phyloP scores from a whole-genome alignment of 2,888 invertebrate species.

The Drosophila paranaensis region DNA sequence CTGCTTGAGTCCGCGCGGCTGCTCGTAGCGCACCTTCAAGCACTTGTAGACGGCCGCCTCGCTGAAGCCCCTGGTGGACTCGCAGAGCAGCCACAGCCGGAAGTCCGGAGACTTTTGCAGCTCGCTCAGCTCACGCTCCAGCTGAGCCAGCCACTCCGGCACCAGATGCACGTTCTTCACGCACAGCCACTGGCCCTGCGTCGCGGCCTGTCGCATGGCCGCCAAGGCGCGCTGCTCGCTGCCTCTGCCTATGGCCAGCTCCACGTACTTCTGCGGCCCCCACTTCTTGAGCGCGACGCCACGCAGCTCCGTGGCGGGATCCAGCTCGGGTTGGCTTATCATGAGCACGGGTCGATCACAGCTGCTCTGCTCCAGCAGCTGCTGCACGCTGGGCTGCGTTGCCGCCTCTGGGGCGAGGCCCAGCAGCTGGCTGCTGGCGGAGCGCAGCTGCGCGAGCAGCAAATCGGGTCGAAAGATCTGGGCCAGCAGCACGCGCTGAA shows the following conservation, averaged over 20 bases:
- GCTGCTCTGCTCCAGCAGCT: constrained; percentile 81
- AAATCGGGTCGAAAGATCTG: constrained; percentile 94
- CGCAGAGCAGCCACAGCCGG: constrained; percentile 94
- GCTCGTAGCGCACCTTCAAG: constrained; percentile 92
- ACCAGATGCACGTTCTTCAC: constrained; percentile 93
- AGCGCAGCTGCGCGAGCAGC: constrained; percentile 90
- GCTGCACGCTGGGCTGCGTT: constrained; percentile 82
- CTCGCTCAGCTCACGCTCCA: constrained; percentile 88
- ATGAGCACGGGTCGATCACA: constrained; percentile 91
- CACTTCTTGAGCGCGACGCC: constrained; percentile 87
- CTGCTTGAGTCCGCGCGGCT: constrained; percentile 94
- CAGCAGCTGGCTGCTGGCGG: constrained; percentile 85
- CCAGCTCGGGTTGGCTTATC: constrained; percentile 94
- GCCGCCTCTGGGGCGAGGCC: constrained; percentile 85
- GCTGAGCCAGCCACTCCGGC: constrained; percentile 88
- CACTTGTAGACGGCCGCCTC: constrained; percentile 91
- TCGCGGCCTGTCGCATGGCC: constrained; percentile 87
- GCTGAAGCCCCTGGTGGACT: constrained; percentile 91
- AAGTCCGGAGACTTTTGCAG: constrained; percentile 86
- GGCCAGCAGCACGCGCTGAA: constrained; percentile 92
- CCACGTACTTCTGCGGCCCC: constrained; percentile 86
- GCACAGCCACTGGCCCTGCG: constrained; percentile 90
- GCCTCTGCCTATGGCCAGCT: constrained; percentile 93
- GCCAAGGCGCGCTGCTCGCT: constrained; percentile 88
- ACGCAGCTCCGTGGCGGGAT: constrained; percentile 93